Conservation (phyloP, 2,113 vertebrate genomes). For the Andinoacara biseriatus region DNA sequence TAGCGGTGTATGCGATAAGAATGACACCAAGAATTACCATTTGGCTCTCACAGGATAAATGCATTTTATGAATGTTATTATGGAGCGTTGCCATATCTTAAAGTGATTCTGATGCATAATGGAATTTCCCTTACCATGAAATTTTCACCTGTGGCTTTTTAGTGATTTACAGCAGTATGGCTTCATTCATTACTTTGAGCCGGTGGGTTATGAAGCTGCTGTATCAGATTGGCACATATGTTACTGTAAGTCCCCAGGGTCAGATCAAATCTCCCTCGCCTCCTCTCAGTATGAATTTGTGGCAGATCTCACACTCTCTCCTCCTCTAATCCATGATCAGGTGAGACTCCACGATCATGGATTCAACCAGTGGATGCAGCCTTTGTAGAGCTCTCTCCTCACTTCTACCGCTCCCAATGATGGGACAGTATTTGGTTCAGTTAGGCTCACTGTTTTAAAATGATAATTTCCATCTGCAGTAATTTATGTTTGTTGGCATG, state of each 20-base stretch:
- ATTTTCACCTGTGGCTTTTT: conserved; percentile 1
- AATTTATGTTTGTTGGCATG: background rate
- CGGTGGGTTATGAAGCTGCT: conserved; percentile 16
- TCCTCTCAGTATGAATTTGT: background rate
- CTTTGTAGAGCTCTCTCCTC: background rate
- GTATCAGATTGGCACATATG: background rate
- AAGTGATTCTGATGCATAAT: conserved; percentile 42
- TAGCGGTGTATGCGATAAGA: too few species aligned
- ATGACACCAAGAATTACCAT: conserved; percentile 15
- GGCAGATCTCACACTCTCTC: background rate
- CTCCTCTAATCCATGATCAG: too few species aligned
- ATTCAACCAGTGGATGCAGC: too few species aligned
- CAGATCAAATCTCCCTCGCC: background rate
- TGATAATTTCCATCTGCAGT: background rate
- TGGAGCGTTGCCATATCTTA: conserved; percentile 46
- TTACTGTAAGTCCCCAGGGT: background rate
- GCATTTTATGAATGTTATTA: conserved; percentile 22
- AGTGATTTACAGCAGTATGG: conserved; percentile 22
- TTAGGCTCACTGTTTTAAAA: background rate
- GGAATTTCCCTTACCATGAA: conserved; percentile 45
- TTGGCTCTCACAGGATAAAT: conserved; percentile 25
- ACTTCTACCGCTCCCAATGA: background rate
- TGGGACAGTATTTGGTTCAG: background rate
- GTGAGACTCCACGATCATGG: too few species aligned
- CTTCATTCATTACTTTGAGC: conserved; percentile 17